Percentiles rank a stretch among this genome's conserved stretches.
Conservation (phyloP, 2,888 invertebrate genomes). For the Orchesella flavescens region DNA sequence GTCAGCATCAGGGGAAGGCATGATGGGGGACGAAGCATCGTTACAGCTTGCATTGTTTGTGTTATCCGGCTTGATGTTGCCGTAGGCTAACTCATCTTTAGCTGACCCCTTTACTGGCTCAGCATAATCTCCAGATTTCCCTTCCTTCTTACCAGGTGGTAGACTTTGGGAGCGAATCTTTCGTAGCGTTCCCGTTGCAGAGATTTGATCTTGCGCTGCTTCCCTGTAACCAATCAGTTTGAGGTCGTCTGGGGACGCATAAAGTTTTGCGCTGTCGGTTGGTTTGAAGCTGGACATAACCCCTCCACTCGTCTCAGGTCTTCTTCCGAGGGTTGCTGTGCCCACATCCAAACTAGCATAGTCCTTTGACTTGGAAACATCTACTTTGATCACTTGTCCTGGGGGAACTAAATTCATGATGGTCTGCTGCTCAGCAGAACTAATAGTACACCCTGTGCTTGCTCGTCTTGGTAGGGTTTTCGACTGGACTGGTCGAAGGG, state of each 20-base stretch:
- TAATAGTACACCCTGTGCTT: conserved; percentile 71
- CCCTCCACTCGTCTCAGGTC: conserved; percentile 62
- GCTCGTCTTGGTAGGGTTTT: conserved; percentile 71
- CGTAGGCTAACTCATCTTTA: conserved; percentile 46
- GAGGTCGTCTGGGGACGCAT: conserved; percentile 90
- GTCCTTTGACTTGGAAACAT: conserved; percentile 75
- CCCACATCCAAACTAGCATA: conserved; percentile 74
- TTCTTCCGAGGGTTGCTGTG: conserved; percentile 53
- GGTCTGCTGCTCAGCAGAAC: conserved; percentile 71
- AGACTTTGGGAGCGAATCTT: conserved; percentile 72
- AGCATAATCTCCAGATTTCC: conserved; percentile 69
- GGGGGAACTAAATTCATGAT: conserved; percentile 72
- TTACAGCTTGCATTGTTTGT: conserved; percentile 43
- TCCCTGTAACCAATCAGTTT: conserved; percentile 80
- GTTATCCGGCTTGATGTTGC: conserved; percentile 41
- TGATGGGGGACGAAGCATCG: conserved; percentile 16
- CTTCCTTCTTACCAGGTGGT: conserved; percentile 74
- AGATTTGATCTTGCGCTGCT: conserved; percentile 44
- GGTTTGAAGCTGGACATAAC: conserved; percentile 93
- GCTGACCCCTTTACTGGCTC: conserved; percentile 65
- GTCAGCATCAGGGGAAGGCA: conserved; percentile 49
- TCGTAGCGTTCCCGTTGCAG: conserved; percentile 67
- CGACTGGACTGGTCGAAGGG: conserved; percentile 72
- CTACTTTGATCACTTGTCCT: conserved; percentile 78
- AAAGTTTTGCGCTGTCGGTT: conserved; percentile 87